phyloP scores from a whole-genome alignment of 2,113 vertebrate genomes.

The Cynoglossus semilaevis region DNA sequence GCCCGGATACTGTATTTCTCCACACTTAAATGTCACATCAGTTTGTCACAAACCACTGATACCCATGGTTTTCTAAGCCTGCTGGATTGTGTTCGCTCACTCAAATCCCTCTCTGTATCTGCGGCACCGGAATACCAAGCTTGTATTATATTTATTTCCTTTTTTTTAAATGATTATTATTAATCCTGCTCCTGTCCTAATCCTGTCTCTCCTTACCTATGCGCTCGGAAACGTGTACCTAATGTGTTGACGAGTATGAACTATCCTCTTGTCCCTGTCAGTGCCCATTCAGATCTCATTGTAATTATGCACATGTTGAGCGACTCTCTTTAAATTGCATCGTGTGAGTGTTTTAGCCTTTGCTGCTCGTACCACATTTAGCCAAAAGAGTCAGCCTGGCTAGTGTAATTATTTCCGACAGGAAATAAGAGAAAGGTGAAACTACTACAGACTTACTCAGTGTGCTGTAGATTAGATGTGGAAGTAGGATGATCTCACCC shows the following conservation, averaged over 20 bases:
- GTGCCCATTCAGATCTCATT: conserved; percentile 1
- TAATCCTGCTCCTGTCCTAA: not conserved
- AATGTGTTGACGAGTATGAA: conserved; percentile 14
- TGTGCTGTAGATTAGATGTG: not conserved
- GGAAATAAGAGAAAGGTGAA: conserved; percentile 4
- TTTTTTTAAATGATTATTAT: too few species aligned
- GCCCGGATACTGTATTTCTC: conserved; percentile 11
- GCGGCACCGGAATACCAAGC: too few species aligned
- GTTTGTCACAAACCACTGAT: conserved; percentile 3
- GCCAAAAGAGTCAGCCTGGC: not conserved
- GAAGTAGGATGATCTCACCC: not conserved
- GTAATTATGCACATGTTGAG: conserved; percentile 25
- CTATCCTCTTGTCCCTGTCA: conserved; percentile 7
- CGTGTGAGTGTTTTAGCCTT: not conserved
- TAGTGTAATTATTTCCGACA: conserved; percentile 10
- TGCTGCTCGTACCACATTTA: not conserved
- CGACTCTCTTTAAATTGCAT: conserved; percentile 19
- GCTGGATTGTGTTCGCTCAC: not conserved
- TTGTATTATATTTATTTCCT: too few species aligned
- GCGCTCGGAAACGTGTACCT: conserved; percentile 8
- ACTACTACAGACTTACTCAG: not conserved
- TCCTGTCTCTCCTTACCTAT: conserved; percentile 2
- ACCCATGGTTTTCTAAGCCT: conserved; percentile 12
- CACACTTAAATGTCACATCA: not conserved
- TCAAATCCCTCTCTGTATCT: too few species aligned